Conservation (phyloP, 2,113 vertebrate genomes). For the Hemichromis elongatus region DNA sequence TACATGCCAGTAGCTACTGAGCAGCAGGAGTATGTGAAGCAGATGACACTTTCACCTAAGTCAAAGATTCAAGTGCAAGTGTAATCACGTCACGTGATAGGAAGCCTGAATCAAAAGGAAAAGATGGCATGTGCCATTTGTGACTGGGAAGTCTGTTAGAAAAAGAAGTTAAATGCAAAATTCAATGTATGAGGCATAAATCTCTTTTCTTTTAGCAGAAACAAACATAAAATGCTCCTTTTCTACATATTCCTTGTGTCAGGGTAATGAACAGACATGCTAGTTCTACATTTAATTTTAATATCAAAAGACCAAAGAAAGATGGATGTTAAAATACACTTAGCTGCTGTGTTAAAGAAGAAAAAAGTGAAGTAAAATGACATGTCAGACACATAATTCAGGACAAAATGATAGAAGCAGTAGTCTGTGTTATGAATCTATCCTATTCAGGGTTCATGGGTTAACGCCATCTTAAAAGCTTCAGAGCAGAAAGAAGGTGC, state of each 20-base stretch:
- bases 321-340: background rate
- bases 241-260: background rate
- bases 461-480: constrained; percentile 13
- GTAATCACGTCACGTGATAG: constrained; percentile 2
- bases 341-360: background rate
- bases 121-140: background rate
- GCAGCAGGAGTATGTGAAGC: background rate
- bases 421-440: background rate
- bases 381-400: background rate
- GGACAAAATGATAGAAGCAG: background rate
- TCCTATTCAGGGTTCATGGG: background rate
- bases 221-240: background rate
- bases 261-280: background rate
- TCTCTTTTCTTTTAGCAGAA: background rate
- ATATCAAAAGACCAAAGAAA: background rate
- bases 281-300: background rate
- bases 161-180: background rate
- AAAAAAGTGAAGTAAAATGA: background rate
- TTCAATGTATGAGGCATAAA: background rate
- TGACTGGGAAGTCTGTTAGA: background rate
- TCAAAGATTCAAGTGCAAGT: background rate
- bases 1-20: constrained; percentile 14
- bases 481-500: background rate
- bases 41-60: background rate
- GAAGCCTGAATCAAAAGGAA: constrained; percentile 19